phyloP scores from a whole-genome alignment of 2,797 vertebrate species.

The Phrynocephalus guinanensis region DNA sequence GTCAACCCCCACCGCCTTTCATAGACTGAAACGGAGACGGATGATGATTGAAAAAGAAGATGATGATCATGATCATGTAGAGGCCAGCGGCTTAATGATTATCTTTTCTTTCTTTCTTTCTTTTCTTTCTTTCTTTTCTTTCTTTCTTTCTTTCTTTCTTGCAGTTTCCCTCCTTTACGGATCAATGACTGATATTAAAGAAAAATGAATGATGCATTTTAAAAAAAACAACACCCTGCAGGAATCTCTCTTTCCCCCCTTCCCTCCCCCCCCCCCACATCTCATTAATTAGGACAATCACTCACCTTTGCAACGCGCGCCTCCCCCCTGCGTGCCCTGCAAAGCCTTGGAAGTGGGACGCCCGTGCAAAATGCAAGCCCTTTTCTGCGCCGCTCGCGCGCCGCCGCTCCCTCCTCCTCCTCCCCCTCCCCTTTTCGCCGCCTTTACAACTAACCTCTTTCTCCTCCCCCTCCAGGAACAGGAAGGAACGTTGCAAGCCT shows the following conservation, averaged over 20 bases:
- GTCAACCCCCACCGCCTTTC: too few relatives aligned
- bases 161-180: neutral
- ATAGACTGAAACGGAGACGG: too few relatives aligned
- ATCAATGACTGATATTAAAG: neutral
- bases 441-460: neutral
- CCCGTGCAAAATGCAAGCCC: neutral
- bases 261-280: too few relatives aligned
- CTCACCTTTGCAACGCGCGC: conserved; percentile 12
- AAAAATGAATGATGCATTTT: too few relatives aligned
- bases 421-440: neutral
- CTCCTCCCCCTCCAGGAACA: conserved; percentile 1
- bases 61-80: neutral
- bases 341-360: neutral
- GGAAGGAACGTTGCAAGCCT: conserved; percentile 4
- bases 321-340: neutral
- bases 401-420: neutral
- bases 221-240: too few relatives aligned
- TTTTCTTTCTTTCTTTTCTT: neutral
- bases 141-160: neutral
- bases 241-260: too few relatives aligned
- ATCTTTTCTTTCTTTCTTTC: neutral
- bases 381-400: neutral
- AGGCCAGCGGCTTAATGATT: neutral
- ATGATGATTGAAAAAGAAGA: too few relatives aligned
- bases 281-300: neutral